Conservation (phyloP, 2,888 invertebrate genomes). For the Tipula helvola region DNA sequence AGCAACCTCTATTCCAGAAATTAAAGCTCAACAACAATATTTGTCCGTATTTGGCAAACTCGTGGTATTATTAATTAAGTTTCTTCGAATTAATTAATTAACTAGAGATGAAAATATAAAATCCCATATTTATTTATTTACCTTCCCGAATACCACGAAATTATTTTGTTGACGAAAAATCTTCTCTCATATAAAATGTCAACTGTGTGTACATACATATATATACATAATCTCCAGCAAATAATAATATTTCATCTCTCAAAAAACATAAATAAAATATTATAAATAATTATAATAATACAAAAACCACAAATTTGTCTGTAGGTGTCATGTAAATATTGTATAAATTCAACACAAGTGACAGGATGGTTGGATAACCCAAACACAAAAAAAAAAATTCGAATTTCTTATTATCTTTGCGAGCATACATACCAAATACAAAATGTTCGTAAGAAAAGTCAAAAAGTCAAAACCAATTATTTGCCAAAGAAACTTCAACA, state of each 20-base stretch:
- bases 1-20: no score
- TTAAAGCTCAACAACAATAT: no score
- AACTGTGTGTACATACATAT: neutral
- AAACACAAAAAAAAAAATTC: neutral
- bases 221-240: neutral
- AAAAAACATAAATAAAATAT: neutral
- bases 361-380: neutral
- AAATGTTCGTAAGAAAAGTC: neutral
- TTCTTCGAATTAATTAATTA: no score
- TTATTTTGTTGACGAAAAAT: neutral
- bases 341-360: neutral
- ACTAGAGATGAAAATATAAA: no score
- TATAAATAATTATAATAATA: neutral
- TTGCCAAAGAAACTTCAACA: neutral
- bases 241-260: neutral
- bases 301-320: constrained; percentile 6
- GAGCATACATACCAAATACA: neutral
- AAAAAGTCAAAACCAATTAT: constrained; percentile 6
- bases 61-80: no score
- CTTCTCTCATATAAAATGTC: neutral
- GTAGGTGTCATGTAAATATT: constrained; percentile 11
- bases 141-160: no score
- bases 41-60: no score
- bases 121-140: no score
- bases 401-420: neutral